Conservation (phyloP, 2,797 vertebrate genomes). For the Champsocephalus esox region DNA sequence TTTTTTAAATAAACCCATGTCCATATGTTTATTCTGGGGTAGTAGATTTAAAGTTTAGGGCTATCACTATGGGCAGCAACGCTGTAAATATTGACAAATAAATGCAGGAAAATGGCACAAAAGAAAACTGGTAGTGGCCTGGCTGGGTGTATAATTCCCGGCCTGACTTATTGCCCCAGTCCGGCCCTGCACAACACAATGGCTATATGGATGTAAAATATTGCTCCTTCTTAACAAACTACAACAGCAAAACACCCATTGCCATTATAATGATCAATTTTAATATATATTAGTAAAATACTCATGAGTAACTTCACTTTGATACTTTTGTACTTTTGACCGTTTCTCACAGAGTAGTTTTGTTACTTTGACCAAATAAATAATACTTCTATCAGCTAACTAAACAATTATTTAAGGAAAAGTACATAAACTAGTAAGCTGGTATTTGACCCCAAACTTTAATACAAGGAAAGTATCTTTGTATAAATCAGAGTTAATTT, state of each 20-base stretch:
- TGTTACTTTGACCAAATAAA: background rate
- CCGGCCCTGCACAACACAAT: no score
- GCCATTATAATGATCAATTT: background rate
- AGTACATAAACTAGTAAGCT: background rate
- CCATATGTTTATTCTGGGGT: no score
- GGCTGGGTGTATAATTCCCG: no score
- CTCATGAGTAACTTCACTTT: background rate
- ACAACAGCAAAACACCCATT: background rate
- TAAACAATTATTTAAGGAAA: background rate
- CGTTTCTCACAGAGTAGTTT: background rate
- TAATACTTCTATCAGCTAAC: background rate
- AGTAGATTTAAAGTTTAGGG: no score
- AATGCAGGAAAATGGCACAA: no score
- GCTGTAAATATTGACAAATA: no score
- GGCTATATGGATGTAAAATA: no score
- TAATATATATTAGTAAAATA: background rate
- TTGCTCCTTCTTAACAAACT: background rate
- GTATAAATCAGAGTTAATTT: background rate
- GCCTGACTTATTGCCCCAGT: no score
- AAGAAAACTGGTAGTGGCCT: no score
- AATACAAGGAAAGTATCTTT: background rate
- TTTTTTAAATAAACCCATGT: no score
- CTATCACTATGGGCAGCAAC: no score
- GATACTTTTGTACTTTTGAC: no score
- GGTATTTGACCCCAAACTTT: background rate